Percentiles rank a stretch among this genome's conserved stretches.
These are phyloP conservation scores for Anguilla pacifica DNA, from an alignment of 2,797 vertebrate species.

Conservation along the genomic window DNA sequence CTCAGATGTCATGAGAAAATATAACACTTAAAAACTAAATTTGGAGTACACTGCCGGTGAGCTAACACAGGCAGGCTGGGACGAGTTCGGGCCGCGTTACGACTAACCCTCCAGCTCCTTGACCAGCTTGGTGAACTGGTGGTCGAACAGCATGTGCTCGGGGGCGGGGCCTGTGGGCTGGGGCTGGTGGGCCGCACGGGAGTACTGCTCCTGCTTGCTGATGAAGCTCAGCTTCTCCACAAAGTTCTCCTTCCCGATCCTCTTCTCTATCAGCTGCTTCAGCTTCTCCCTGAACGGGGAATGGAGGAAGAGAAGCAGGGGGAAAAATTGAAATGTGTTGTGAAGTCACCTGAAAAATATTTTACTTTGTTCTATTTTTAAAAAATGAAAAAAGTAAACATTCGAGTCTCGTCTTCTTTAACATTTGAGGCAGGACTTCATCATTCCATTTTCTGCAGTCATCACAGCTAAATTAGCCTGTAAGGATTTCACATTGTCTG, in stretches of 20 bases:
- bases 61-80: neutral
- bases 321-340: no score
- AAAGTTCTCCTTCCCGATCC: slow-evolving; percentile 97
- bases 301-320: no score
- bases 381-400: no score
- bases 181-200: slow-evolving; percentile 92
- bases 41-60: no score
- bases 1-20: neutral
- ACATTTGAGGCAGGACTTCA: no score
- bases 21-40: neutral
- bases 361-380: neutral
- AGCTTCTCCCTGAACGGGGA: slow-evolving; percentile 86
- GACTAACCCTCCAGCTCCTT: slow-evolving; percentile 94
- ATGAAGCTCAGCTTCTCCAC: slow-evolving; percentile 95
- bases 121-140: slow-evolving; percentile 96
- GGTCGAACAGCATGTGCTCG: slow-evolving; percentile 97
- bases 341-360: neutral
- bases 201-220: slow-evolving; percentile 96
- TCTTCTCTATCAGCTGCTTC: slow-evolving; percentile 97
- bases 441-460: no score
- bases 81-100: neutral
- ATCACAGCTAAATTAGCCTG: no score
- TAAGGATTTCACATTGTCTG: neutral
- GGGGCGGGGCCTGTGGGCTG: slow-evolving; percentile 90
- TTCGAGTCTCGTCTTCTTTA: no score